Conservation (phyloP, 2,797 vertebrate species). For the Rhinoraja longicauda region DNA sequence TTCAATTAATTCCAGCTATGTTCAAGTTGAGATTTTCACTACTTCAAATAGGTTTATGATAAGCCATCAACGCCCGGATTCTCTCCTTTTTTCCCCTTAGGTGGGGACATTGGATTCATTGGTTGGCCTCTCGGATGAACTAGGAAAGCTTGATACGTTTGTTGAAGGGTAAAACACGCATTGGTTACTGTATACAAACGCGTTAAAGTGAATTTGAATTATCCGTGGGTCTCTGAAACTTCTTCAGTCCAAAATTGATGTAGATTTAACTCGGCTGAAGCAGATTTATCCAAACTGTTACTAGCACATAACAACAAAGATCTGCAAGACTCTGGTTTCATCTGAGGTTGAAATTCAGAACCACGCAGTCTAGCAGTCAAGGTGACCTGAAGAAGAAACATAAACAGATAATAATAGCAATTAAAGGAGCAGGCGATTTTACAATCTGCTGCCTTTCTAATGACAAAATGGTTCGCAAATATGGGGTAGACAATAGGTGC, state of each 20-base stretch:
- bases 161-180: conserved; percentile 78
- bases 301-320: background rate
- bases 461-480: background rate
- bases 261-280: background rate
- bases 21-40: background rate
- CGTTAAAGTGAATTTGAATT: conserved; percentile 41
- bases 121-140: conserved; percentile 80
- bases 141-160: conserved; percentile 77
- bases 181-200: conserved; percentile 62
- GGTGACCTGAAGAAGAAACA: background rate
- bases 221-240: background rate
- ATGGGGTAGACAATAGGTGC: too few relatives aligned
- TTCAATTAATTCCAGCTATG: background rate
- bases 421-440: background rate
- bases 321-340: conserved; percentile 22
- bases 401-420: background rate
- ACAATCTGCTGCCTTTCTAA: background rate
- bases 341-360: background rate
- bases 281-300: conserved; percentile 12
- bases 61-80: background rate
- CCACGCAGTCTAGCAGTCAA: background rate
- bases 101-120: conserved; percentile 88
- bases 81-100: conserved; percentile 55
- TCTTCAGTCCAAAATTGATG: background rate
- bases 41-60: background rate